Evolutionary conservation across 2,888 invertebrate species (phyloP), one percentile per base, ranked within the genome.

Genomic region (Parnassius mnemosyne): DNA sequence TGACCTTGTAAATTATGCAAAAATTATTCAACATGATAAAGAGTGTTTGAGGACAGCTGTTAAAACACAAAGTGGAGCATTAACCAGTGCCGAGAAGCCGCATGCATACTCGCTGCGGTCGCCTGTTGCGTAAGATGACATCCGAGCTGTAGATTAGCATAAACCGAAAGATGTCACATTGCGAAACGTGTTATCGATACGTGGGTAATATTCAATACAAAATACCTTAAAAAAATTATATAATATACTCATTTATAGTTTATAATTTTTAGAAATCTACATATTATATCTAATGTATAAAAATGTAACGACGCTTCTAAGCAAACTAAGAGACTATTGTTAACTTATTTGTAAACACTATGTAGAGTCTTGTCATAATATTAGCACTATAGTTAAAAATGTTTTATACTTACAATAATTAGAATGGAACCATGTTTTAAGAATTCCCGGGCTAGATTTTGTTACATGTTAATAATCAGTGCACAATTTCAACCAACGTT

Each of bases 91-190:
- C 68, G 75, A 80, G 83, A 85, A 85, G 85, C 85, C 81, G 76
- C 78, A 80, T 78, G 83, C 80, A 86, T 81, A 78, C 77, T 75
- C 68, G 69, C 73, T 74, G 80, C 80, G 80, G 78, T 79, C 81
- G 87, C 87, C 84, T 88, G 89, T 89, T 90, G 87, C 89, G 89
- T 85, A 89, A 89, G 87, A 87, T 84, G 86, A 85, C 86, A 88
- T 86, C 85, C 82, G 81, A 86, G 83, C 82, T 76, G 76, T 80
- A 83, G 86, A 89, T 89, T 89, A 89, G 83, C 87, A 87, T 89
- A 83, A 79, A 80, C 68, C 69, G 82, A 89, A 88, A 78, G 86
- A 62, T 77, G 84, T 65, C 25, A 49, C 43, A 11, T 44, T 16
- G 11, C 41, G 34, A 44, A 54, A 47, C 43, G n/a, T 43, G 34